These are phyloP conservation scores for Muschampia plurimacula DNA, from an alignment of 2,888 invertebrate genomes.

Conservation along the genomic window DNA sequence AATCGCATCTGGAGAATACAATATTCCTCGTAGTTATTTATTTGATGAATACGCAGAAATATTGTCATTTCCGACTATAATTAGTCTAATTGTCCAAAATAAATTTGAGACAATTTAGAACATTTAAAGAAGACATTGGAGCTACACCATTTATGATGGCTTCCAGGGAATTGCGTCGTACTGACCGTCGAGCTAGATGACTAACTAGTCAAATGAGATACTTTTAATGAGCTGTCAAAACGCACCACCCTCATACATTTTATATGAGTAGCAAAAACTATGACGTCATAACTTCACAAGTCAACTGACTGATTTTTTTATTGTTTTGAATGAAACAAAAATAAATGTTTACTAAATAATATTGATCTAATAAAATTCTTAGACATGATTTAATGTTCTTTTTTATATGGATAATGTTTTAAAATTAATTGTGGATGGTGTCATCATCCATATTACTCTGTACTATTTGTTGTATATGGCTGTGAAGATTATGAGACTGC, in stretches of 20 bases:
- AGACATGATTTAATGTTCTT: too few relatives aligned
- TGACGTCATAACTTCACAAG: too few relatives aligned
- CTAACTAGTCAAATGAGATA: too few relatives aligned
- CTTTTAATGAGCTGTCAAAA: too few relatives aligned
- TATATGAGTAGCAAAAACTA: too few relatives aligned
- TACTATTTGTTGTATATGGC: conserved; percentile 52
- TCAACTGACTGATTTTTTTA: too few relatives aligned
- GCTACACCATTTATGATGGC: background rate
- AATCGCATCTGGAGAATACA: conserved; percentile 30
- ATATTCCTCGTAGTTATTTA: conserved; percentile 50
- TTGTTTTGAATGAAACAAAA: too few relatives aligned
- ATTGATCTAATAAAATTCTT: too few relatives aligned
- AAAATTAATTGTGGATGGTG: too few relatives aligned
- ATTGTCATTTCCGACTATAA: background rate
- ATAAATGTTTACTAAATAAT: too few relatives aligned
- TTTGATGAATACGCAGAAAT: conserved; percentile 25
- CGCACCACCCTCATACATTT: too few relatives aligned
- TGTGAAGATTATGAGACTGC: conserved; percentile 46
- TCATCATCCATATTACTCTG: conserved; percentile 53
- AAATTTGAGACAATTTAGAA: background rate
- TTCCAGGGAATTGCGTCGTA: conserved; percentile 44
- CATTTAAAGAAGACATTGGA: background rate
- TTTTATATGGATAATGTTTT: too few relatives aligned
- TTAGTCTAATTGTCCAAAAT: conserved; percentile 21
- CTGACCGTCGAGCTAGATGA: conserved; percentile 46